Conservation (phyloP, 1,140 invertebrate species). For the Drosophila baimaii region DNA sequence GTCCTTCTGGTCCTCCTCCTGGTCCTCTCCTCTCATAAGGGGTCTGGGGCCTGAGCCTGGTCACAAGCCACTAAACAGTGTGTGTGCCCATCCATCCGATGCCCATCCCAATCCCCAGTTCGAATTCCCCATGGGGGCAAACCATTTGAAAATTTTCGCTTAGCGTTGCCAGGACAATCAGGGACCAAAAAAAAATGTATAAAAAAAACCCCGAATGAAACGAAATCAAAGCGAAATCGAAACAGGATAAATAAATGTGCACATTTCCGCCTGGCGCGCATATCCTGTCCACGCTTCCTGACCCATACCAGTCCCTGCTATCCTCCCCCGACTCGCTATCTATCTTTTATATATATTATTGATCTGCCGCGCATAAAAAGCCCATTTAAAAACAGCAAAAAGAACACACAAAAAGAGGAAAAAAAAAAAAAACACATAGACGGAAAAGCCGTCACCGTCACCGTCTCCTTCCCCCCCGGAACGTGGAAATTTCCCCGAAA, state of each 20-base stretch:
- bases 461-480: background rate
- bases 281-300: constrained; percentile 80
- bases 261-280: constrained; percentile 81
- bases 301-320: constrained; percentile 12
- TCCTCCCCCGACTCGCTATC: constrained; percentile 31
- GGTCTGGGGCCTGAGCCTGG: constrained; percentile 17
- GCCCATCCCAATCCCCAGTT: constrained; percentile 20
- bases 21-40: background rate
- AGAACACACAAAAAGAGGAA: constrained; percentile 23
- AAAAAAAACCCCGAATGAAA: constrained; percentile 34
- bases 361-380: constrained; percentile 82
- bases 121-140: constrained; percentile 30
- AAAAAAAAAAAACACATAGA: constrained; percentile 21
- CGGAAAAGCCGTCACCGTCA: background rate
- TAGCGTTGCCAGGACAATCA: constrained; percentile 38
- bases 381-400: constrained; percentile 74
- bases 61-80: constrained; percentile 69
- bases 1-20: background rate
- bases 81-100: constrained; percentile 8
- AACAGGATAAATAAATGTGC: constrained; percentile 83
- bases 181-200: constrained; percentile 23
- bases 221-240: constrained; percentile 79
- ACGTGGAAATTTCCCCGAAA: constrained; percentile 27
- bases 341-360: constrained; percentile 76
- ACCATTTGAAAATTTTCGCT: constrained; percentile 47